phyloP scores from a whole-genome alignment of 2,888 invertebrate genomes.

The Caenorhabditis auriculariae region DNA sequence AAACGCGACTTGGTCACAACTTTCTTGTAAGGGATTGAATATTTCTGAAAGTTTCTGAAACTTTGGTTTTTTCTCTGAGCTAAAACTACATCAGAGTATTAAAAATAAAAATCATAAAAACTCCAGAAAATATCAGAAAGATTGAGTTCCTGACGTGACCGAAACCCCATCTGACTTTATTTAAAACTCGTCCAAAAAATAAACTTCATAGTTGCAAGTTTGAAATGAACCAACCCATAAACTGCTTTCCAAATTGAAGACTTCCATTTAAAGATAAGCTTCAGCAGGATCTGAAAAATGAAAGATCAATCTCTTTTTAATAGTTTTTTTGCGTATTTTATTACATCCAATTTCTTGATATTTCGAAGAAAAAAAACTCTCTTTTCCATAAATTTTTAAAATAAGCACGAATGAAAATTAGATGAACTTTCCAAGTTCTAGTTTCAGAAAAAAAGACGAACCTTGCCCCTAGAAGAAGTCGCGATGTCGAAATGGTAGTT shows the following conservation, averaged over 20 bases:
- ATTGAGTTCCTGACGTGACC: background rate
- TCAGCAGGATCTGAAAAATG: constrained; percentile 29
- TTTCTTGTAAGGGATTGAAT: too few relatives aligned
- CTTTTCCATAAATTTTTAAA: background rate
- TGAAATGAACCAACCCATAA: constrained; percentile 16
- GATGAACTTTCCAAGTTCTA: background rate
- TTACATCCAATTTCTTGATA: too few relatives aligned
- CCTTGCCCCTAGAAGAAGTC: constrained; percentile 29
- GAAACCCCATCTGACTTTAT: constrained; percentile 3
- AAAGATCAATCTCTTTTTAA: background rate
- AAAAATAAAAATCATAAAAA: too few relatives aligned
- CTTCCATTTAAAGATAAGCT: constrained; percentile 42
- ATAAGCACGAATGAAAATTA: background rate
- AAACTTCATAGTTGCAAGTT: background rate
- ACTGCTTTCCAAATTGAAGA: constrained; percentile 43
- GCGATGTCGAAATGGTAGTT: constrained; percentile 41
- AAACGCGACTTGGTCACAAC: too few relatives aligned
- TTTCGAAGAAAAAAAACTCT: constrained; percentile 1
- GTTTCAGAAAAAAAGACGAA: constrained; percentile 1
- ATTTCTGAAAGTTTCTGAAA: too few relatives aligned
- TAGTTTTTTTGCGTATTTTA: too few relatives aligned
- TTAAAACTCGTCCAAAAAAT: constrained; percentile 11
- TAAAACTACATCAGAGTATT: too few relatives aligned
- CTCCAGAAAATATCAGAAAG: too few relatives aligned
- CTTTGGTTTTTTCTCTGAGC: too few relatives aligned